Conservation (phyloP, 2,113 vertebrate genomes). For the Willisornis vidua region DNA sequence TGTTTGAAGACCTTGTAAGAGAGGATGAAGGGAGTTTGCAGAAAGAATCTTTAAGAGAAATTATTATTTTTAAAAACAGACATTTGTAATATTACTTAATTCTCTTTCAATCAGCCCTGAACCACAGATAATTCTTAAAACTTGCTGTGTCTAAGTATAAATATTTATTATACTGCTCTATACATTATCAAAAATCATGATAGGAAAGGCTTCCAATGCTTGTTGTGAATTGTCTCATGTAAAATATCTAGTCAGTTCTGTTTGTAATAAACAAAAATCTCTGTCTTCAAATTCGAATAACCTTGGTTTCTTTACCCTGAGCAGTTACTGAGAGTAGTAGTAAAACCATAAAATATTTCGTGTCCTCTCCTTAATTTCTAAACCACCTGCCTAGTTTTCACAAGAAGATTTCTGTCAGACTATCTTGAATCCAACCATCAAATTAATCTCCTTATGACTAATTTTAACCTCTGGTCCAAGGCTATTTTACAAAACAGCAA, state of each 20-base stretch:
- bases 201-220: background rate
- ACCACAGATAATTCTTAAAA: background rate
- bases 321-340: background rate
- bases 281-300: background rate
- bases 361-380: background rate
- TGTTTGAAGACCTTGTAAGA: background rate
- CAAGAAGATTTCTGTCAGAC: background rate
- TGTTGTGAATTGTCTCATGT: background rate
- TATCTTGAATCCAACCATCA: background rate
- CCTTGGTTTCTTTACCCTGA: background rate
- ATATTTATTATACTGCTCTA: background rate
- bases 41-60: background rate
- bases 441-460: background rate
- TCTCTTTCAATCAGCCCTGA: background rate
- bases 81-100: background rate
- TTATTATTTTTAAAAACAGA: background rate
- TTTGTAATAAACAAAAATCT: background rate
- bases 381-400: background rate
- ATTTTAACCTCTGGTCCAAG: background rate
- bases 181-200: background rate
- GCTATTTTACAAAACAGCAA: background rate
- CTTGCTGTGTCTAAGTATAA: background rate
- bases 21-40: background rate
- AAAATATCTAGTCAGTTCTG: background rate
- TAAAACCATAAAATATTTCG: background rate